These are phyloP conservation scores for Silvanus unidentatus DNA, from an alignment of 2,888 invertebrate species.

Conservation along the genomic window DNA sequence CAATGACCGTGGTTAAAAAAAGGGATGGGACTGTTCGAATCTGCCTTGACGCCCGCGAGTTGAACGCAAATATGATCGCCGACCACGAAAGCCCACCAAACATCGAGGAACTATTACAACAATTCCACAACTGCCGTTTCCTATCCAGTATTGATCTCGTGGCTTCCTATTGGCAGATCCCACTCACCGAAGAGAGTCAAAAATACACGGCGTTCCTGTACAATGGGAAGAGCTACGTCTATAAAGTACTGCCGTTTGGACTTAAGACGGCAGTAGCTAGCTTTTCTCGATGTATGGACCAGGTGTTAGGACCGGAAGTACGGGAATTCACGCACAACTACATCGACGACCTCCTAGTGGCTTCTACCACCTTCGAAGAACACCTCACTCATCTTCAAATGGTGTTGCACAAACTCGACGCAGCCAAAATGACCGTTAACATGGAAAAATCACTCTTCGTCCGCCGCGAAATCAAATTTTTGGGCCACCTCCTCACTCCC, in stretches of 20 bases:
- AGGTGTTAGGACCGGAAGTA: constrained; percentile 21
- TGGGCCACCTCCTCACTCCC: constrained; percentile 16
- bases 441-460: constrained; percentile 22
- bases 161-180: constrained; percentile 4
- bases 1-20: constrained; percentile 10
- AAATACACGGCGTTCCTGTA: constrained; percentile 2
- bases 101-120: background rate
- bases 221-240: background rate
- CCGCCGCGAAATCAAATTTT: constrained; percentile 9
- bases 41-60: constrained; percentile 9
- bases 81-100: constrained; percentile 4
- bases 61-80: constrained; percentile 6
- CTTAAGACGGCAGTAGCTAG: constrained; percentile 1
- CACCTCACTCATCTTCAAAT: constrained; percentile 17
- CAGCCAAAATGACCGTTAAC: constrained; percentile 19
- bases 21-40: constrained; percentile 10
- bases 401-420: constrained; percentile 15
- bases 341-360: constrained; percentile 29
- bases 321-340: constrained; percentile 23
- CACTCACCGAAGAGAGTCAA: background rate
- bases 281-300: constrained; percentile 1
- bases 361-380: constrained; percentile 18
- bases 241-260: constrained; percentile 2
- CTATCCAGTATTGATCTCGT: constrained; percentile 1
- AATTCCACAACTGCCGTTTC: background rate